Base-by-base conservation (phyloP, 2,888 invertebrate genomes). In the Lasioglossum leucozonium region DNA sequence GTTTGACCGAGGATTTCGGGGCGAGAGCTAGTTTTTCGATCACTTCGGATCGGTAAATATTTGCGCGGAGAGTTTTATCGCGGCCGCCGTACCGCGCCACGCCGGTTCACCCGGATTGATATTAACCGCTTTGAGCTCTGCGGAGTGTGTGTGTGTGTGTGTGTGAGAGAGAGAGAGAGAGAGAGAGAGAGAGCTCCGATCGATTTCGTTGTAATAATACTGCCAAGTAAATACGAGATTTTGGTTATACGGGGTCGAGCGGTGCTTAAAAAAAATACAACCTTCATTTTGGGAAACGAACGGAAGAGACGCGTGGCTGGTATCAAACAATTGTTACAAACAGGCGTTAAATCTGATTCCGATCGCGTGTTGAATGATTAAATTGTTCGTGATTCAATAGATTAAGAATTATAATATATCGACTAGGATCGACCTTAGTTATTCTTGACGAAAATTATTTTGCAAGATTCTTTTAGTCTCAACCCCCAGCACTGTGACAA, bases 151-250 rank as follows among this genome's bases (percentile, higher is more conserved):
- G n/a, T n/a, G n/a, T n/a, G n/a, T n/a, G n/a, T n/a, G n/a, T n/a
- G n/a, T n/a, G n/a, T n/a, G n/a, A n/a, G n/a, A n/a, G n/a, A n/a
- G n/a, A n/a, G n/a, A n/a, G n/a, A n/a, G n/a, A n/a, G n/a, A n/a
- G n/a, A n/a, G n/a, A n/a, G n/a, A 11, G 34, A 40, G 58, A 11
- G n/a, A 11, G n/a, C 40, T 2, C 18, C 55, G 18, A 83, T 72
- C 84, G 72, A 72, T 81, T 81, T 81, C 37, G 77, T 82, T 83
- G 76, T 77, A 82, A 83, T 77, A 77, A 83, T 83, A 37, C 37
- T 10, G 2, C 42, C 44, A 16, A 55, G 77, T 67, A 84, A 83
- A 84, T 69, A 84, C 34, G 55, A 44, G 55, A 71, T 13, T 5
- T 22, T 26, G 22, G 22, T 34, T 18, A 11, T 22, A 37, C 37